Conservation (phyloP, 2,797 vertebrate genomes). For the Pangasius macronema region DNA sequence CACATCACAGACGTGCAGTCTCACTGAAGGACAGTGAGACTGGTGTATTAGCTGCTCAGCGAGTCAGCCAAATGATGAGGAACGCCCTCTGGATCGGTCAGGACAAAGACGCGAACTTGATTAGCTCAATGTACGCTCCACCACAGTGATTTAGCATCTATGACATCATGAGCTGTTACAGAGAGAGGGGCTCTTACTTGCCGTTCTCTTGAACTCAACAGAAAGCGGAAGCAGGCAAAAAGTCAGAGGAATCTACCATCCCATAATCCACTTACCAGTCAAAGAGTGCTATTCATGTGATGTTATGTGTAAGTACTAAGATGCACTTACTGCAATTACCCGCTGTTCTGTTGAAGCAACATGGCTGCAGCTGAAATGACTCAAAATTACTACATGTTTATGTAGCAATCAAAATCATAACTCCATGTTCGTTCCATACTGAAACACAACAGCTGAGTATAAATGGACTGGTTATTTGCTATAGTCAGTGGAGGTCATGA, state of each 20-base stretch:
- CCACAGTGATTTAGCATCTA: slow-evolving; percentile 77
- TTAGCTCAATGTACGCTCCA: slow-evolving; percentile 71
- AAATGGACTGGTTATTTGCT: slow-evolving; percentile 21
- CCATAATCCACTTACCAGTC: slow-evolving; percentile 55
- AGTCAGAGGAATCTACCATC: slow-evolving; percentile 48
- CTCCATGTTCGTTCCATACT: slow-evolving; percentile 14
- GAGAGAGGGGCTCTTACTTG: slow-evolving; percentile 52
- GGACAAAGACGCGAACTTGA: slow-evolving; percentile 80
- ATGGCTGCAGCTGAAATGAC: slow-evolving; percentile 18
- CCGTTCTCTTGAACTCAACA: slow-evolving; percentile 53
- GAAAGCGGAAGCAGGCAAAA: slow-evolving; percentile 50
- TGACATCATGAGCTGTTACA: slow-evolving; percentile 72
- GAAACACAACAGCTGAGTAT: slow-evolving; percentile 18
- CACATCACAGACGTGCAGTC: not conserved
- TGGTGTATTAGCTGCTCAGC: slow-evolving; percentile 53
- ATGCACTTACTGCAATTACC: slow-evolving; percentile 45
- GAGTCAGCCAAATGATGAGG: slow-evolving; percentile 39
- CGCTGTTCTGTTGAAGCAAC: slow-evolving; percentile 31
- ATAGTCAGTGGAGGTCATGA: slow-evolving; percentile 23
- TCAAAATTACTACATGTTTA: slow-evolving; percentile 36
- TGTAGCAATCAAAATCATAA: slow-evolving; percentile 34
- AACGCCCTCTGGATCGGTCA: slow-evolving; percentile 67
- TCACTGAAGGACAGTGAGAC: slow-evolving; percentile 27
- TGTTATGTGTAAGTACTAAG: slow-evolving; percentile 50
- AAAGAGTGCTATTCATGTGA: slow-evolving; percentile 56